Evolutionary conservation across 2,888 invertebrate species (phyloP).

Genomic region (Caenorhabditis afra): DNA sequence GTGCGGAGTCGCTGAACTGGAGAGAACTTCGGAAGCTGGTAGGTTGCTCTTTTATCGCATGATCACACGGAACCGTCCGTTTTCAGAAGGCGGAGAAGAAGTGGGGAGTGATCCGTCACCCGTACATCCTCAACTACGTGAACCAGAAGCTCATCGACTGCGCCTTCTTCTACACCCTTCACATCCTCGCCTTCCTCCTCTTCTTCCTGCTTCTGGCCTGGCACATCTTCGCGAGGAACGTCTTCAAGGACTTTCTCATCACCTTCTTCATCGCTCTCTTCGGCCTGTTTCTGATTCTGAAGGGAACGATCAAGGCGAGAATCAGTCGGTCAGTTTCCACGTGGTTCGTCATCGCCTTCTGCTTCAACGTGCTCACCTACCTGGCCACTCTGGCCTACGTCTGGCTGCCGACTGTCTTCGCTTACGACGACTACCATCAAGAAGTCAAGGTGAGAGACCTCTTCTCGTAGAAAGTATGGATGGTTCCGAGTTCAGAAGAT

Average conservation of each 20-base stretch:
- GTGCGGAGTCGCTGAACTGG: slow-evolving; percentile 49
- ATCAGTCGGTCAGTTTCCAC: slow-evolving; percentile 59
- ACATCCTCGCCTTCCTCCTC: slow-evolving; percentile 70
- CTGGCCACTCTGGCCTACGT: slow-evolving; percentile 74
- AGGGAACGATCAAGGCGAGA: slow-evolving; percentile 73
- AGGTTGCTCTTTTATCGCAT: neutral
- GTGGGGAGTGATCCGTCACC: slow-evolving; percentile 78
- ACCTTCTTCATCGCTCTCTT: slow-evolving; percentile 72
- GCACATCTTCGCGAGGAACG: slow-evolving; percentile 71
- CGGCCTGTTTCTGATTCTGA: slow-evolving; percentile 74
- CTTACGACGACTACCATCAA: slow-evolving; percentile 75
- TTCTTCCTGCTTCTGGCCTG: slow-evolving; percentile 78
- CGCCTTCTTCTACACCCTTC: slow-evolving; percentile 72
- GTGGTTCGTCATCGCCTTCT: slow-evolving; percentile 76
- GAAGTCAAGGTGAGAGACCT: slow-evolving; percentile 69
- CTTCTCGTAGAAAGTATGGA: neutral
- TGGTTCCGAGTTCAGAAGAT: slow-evolving; percentile 50
- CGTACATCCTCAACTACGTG: slow-evolving; percentile 75
- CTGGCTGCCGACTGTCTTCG: slow-evolving; percentile 76
- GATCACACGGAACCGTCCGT: too few species aligned
- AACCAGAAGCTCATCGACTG: slow-evolving; percentile 73
- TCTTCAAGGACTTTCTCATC: slow-evolving; percentile 69
- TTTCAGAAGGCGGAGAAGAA: slow-evolving; percentile 50
- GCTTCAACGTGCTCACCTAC: slow-evolving; percentile 76
- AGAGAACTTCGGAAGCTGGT: slow-evolving; percentile 54